Conservation (phyloP, 2,888 invertebrate genomes). For the Lottia scabra region DNA sequence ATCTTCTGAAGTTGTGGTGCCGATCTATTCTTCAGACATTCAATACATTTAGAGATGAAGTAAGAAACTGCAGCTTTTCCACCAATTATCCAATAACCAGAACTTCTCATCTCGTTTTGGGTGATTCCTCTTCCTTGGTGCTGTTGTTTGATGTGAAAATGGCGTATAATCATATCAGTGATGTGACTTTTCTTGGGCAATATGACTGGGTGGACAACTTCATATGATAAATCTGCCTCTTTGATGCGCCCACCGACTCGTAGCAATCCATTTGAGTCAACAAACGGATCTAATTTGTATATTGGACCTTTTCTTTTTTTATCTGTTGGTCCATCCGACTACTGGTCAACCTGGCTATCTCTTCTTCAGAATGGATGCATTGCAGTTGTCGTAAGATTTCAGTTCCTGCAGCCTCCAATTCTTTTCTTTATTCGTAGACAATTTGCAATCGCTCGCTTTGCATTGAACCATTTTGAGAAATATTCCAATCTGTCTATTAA, state of each 20-base stretch:
- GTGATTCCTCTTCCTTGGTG: slow-evolving; percentile 8
- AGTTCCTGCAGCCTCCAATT: neutral
- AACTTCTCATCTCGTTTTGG: neutral
- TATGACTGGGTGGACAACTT: slow-evolving; percentile 25
- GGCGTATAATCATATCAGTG: neutral
- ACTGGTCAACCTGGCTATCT: neutral
- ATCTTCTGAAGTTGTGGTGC: neutral
- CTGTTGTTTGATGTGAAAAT: neutral
- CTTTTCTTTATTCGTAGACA: neutral
- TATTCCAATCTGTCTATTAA: neutral
- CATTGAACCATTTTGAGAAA: slow-evolving; percentile 2
- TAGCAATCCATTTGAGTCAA: slow-evolving; percentile 17
- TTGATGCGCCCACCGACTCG: slow-evolving; percentile 29
- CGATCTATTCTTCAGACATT: neutral
- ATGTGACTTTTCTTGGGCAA: slow-evolving; percentile 10
- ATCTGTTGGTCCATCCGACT: neutral
- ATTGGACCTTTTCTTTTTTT: neutral
- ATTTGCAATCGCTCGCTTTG: neutral
- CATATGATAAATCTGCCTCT: slow-evolving; percentile 12
- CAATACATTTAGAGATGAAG: neutral
- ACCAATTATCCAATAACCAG: neutral
- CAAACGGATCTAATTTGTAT: slow-evolving; percentile 15
- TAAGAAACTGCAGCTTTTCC: neutral
- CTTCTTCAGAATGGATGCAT: neutral
- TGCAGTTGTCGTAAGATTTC: neutral